Evolutionary conservation across 1,140 invertebrate species (phyloP).

Genomic region (Drosophila pseudoananassae): DNA sequence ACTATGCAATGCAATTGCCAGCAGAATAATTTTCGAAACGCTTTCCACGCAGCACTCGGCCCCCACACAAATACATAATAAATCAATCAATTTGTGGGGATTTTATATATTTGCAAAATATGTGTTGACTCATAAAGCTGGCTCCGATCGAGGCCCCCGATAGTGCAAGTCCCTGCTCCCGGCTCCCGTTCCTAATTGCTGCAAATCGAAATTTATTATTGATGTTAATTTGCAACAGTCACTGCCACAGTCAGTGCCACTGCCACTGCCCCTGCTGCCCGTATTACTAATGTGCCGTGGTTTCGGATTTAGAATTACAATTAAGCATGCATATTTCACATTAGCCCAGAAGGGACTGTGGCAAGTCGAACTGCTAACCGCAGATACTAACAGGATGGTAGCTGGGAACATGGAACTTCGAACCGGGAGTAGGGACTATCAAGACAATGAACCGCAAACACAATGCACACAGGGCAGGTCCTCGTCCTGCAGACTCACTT

Average conservation of each 20-base stretch:
- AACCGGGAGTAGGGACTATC: background rate
- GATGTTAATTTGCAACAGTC: constrained; percentile 71
- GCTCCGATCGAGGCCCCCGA: background rate
- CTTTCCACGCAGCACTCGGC: constrained; percentile 25
- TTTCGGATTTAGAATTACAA: constrained; percentile 52
- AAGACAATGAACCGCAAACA: constrained; percentile 55
- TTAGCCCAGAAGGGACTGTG: constrained; percentile 30
- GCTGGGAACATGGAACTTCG: background rate
- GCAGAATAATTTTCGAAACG: constrained; percentile 68
- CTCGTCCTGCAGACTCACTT: constrained; percentile 11
- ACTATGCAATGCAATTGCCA: constrained; percentile 20
- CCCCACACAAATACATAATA: constrained; percentile 59
- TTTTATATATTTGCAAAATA: constrained; percentile 5
- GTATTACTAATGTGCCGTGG: constrained; percentile 51
- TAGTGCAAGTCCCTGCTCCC: background rate
- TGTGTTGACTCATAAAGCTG: background rate
- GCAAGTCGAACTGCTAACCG: constrained; percentile 38
- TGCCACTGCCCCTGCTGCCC: background rate
- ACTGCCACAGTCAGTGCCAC: constrained; percentile 13
- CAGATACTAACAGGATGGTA: constrained; percentile 37
- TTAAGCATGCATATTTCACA: constrained; percentile 60
- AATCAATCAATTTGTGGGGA: constrained; percentile 72
- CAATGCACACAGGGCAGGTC: constrained; percentile 31
- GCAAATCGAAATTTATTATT: constrained; percentile 80
- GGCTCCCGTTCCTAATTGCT: constrained; percentile 57